These are phyloP conservation scores for Aplodontia rufa DNA, from an alignment of 2,113 vertebrate species.

Conservation along the genomic window DNA sequence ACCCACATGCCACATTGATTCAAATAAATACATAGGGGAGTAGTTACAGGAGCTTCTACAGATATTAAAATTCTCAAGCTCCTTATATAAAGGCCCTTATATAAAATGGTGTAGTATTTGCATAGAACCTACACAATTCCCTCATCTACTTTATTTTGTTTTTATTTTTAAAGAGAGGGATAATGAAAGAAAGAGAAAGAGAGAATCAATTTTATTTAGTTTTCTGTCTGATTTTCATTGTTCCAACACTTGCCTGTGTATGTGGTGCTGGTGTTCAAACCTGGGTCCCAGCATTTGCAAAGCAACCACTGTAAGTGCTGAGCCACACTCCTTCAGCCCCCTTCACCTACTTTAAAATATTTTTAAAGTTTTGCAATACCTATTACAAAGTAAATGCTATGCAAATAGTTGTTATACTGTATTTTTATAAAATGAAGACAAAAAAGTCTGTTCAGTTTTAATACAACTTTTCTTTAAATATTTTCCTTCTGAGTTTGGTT, in stretches of 20 bases:
- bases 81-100: not conserved
- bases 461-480: not conserved
- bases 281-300: too few species aligned
- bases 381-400: not conserved
- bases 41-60: not conserved
- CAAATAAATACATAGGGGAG: not conserved
- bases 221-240: too few species aligned
- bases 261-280: too few species aligned
- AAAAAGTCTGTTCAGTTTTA: not conserved
- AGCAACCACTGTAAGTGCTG: too few species aligned
- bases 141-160: too few species aligned
- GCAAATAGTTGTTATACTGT: not conserved
- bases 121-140: too few species aligned
- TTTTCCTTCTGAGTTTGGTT: not conserved
- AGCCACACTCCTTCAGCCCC: too few species aligned
- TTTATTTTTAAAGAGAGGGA: too few species aligned
- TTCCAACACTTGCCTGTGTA: too few species aligned
- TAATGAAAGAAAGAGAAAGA: too few species aligned
- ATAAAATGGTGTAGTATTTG: not conserved
- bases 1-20: not conserved
- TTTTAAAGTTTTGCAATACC: not conserved
- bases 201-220: too few species aligned
- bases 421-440: not conserved
- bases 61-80: not conserved
- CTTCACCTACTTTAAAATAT: not conserved